phyloP scores from a whole-genome alignment of 2,888 invertebrate species.

The Pterobdella sp. region DNA sequence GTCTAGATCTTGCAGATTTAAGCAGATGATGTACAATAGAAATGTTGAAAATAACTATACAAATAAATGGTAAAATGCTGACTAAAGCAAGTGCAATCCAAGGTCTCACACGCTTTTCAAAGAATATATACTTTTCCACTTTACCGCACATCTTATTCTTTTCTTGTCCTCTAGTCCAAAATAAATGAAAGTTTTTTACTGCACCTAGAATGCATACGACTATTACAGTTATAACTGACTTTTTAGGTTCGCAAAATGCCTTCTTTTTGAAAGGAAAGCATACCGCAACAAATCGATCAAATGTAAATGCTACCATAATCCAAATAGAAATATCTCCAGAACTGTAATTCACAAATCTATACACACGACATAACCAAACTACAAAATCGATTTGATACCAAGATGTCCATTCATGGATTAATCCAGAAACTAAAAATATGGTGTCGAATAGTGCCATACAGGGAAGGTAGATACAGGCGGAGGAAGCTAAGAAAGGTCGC shows the following conservation, averaged over 20 bases:
- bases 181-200: conserved; percentile 43
- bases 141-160: conserved; percentile 36
- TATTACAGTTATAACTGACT: conserved; percentile 15
- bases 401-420: conserved; percentile 37
- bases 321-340: conserved; percentile 37
- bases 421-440: conserved; percentile 33
- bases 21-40: conserved; percentile 35
- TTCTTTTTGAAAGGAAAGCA: conserved; percentile 42
- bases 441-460: conserved; percentile 37
- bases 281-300: conserved; percentile 45
- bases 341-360: conserved; percentile 31
- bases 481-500: conserved; percentile 33
- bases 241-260: conserved; percentile 39
- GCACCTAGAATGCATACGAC: conserved; percentile 36
- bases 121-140: conserved; percentile 33
- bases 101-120: conserved; percentile 36
- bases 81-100: conserved; percentile 37
- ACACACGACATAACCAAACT: conserved; percentile 31
- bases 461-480: conserved; percentile 37
- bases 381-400: conserved; percentile 28
- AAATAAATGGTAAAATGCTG: conserved; percentile 33
- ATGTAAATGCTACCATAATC: conserved; percentile 45
- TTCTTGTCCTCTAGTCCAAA: conserved; percentile 41
- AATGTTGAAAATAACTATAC: conserved; percentile 36
- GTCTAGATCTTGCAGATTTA: conserved; percentile 16